Evolutionary conservation across 1,140 invertebrate species (phyloP).

Genomic region (Bombus impatiens): DNA sequence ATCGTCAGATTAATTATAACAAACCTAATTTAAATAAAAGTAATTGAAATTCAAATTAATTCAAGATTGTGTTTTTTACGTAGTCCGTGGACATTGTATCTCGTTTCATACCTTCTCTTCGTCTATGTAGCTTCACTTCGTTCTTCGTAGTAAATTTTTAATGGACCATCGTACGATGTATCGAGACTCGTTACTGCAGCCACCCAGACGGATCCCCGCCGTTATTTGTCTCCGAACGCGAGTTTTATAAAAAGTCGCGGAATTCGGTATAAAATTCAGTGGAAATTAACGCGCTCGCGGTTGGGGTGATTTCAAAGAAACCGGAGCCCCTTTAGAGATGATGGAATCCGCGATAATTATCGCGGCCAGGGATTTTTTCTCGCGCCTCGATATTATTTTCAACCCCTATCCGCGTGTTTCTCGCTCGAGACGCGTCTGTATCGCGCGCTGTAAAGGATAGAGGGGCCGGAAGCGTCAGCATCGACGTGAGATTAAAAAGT

Average conservation of each 20-base stretch:
- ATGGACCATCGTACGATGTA: neutral
- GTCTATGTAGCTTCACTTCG: too few relatives aligned
- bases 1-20: too few relatives aligned
- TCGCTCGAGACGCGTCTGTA: neutral
- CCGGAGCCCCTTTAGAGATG: neutral
- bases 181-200: neutral
- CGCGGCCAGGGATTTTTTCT: neutral
- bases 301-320: conserved; percentile 6
- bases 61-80: too few relatives aligned
- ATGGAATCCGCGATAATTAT: conserved; percentile 25
- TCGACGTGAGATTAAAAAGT: conserved; percentile 9
- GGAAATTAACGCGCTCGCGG: conserved; percentile 19
- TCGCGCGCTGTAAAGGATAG: neutral
- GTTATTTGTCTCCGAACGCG: conserved; percentile 9
- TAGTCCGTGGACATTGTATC: neutral
- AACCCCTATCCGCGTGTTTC: neutral
- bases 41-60: too few relatives aligned
- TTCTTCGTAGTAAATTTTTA: conserved; percentile 5
- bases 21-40: too few relatives aligned
- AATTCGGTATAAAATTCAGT: conserved; percentile 23
- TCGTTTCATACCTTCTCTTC: neutral
- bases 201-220: neutral
- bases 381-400: conserved; percentile 5
- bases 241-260: neutral
- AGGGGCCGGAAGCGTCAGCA: too few relatives aligned